Evolutionary conservation across 2,113 vertebrate species (phyloP), one percentile per base, ranked within the genome.

Genomic region (Eleginops maclovinus): DNA sequence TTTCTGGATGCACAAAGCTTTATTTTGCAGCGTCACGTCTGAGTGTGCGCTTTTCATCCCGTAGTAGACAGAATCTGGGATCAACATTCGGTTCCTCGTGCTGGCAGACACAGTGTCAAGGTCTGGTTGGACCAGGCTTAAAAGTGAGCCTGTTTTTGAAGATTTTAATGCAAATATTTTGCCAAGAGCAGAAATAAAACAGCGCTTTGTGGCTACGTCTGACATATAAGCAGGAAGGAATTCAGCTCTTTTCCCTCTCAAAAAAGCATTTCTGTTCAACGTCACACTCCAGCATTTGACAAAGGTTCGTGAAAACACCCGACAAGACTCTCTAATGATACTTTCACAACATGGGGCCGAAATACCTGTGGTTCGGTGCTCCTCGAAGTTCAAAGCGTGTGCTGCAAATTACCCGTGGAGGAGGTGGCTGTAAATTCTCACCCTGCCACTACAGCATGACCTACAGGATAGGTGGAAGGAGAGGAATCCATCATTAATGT

Each of bases 151-250:
- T 59, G 71, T 81, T 90, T 64, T 67, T 75, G 9, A 77, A 81
- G 67, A 80, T 81, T 81, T 88, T 84, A 65, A 71, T 71, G 54
- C 50, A 70, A 75, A 82, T 76, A 77, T 80, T 81, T 70, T 54
- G 68, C 85, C 79, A 77, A 85, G 67, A 44, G 50, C 46, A 79
- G 81, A 90, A 80, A 87, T 75, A 80, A 91, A 88, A 69, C 87
- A 77, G 88, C 64, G 53, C 68, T 86, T 76, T 77, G 79, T 63
- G 76, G 83, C 70, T 82, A 68, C 16, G 9, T 74, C 21, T 19
- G 64, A 82, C 60, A 76, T 83, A 75, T 63, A 72, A 31, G 55
- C 72, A 46, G 66, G 51, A 54, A 89, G 71, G 77, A 84, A 79
- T 88, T 84, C 41, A 19, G 44, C 11, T 63, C 56, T 73, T 69